A percentile compares a stretch with the other conserved stretches of the same genome.
Conservation (phyloP, 2,113 vertebrate species). For the Conger conger region DNA sequence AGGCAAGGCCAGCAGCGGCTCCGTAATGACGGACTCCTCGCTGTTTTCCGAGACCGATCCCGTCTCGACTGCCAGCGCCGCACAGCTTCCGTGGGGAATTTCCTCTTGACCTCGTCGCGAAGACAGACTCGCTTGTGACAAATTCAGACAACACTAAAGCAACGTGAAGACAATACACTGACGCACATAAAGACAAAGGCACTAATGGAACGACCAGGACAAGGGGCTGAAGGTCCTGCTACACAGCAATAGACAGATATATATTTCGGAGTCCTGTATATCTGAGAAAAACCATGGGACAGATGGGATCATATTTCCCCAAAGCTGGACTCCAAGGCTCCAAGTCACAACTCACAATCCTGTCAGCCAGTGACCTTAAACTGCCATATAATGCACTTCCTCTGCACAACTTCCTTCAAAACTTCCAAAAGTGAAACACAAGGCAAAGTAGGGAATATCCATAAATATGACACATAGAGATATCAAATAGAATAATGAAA, state of each 20-base stretch:
- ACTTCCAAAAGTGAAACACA: conserved; percentile 2
- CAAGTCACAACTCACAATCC: neutral
- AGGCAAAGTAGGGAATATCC: neutral
- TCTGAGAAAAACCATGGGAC: conserved; percentile 14
- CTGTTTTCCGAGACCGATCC: neutral
- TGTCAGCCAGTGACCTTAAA: neutral
- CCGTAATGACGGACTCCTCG: neutral
- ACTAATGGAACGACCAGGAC: conserved; percentile 18
- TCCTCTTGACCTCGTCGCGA: conserved; percentile 12
- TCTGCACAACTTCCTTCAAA: neutral
- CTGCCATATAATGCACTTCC: neutral
- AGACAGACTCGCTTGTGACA: conserved; percentile 23
- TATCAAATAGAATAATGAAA: no score
- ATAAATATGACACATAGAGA: neutral
- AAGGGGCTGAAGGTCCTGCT: conserved; percentile 10
- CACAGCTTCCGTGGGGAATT: neutral
- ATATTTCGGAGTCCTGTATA: conserved; percentile 18
- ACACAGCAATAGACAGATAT: conserved; percentile 3
- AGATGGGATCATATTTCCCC: conserved; percentile 3
- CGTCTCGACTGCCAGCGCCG: neutral
- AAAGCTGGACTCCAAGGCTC: neutral
- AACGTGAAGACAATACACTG: conserved; percentile 11
- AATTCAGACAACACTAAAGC: neutral
- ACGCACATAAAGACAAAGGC: conserved; percentile 8
- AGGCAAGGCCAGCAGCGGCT: neutral